Evolutionary conservation across 1,140 invertebrate species (phyloP).

Genomic region (Phymorhynchus buccinoides): DNA sequence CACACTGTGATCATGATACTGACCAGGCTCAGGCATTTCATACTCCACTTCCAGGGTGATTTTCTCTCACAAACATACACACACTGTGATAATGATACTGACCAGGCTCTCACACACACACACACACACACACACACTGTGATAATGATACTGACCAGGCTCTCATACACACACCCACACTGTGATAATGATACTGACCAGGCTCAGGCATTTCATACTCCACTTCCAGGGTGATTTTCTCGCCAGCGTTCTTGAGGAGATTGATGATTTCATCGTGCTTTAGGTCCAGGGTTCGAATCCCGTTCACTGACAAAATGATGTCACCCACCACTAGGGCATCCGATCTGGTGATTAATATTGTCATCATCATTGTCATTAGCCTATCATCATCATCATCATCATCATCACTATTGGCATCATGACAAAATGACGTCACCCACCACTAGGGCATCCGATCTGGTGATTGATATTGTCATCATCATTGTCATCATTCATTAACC

Average conservation of each 20-base stretch:
- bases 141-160: too few relatives aligned
- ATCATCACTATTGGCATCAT: neutral
- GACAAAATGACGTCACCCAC: slow-evolving; percentile 83
- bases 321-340: slow-evolving; percentile 83
- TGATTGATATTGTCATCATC: neutral
- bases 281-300: slow-evolving; percentile 83
- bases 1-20: too few relatives aligned
- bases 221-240: slow-evolving; percentile 83
- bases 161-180: neutral
- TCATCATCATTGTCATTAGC: too few relatives aligned
- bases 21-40: too few relatives aligned
- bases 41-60: too few relatives aligned
- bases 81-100: too few relatives aligned
- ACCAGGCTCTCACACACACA: neutral
- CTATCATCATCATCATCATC: neutral
- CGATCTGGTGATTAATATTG: slow-evolving; percentile 64
- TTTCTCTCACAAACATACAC: too few relatives aligned
- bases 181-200: slow-evolving; percentile 78
- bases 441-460: slow-evolving; percentile 77
- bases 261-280: slow-evolving; percentile 86
- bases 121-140: neutral
- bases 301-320: slow-evolving; percentile 85
- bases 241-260: slow-evolving; percentile 83
- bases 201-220: slow-evolving; percentile 85
- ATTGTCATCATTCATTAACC: neutral